Percentiles rank a stretch among this genome's conserved stretches.
Evolutionary conservation across 2,113 vertebrate species (phyloP).

Genomic region (Pachyramphus minor): DNA sequence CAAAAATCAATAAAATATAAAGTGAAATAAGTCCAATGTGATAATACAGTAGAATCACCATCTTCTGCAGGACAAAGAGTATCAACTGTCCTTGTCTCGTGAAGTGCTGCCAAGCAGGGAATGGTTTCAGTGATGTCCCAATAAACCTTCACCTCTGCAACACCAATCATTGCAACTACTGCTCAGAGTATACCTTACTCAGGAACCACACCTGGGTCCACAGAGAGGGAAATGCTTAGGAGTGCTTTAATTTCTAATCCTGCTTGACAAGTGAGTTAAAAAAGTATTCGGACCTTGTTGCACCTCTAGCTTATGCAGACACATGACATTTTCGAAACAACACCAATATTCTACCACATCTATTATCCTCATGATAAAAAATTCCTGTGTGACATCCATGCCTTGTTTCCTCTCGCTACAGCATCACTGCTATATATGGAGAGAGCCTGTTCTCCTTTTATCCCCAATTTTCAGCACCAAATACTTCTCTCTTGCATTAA

Average conservation of each 20-base stretch:
- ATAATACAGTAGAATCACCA: background rate
- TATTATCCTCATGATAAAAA: background rate
- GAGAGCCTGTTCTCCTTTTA: background rate
- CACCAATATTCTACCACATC: background rate
- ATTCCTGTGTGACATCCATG: background rate
- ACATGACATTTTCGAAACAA: background rate
- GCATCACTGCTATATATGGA: background rate
- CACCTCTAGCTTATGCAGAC: background rate
- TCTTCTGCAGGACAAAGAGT: background rate
- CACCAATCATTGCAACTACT: background rate
- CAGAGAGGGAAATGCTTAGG: background rate
- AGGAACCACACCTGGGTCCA: background rate
- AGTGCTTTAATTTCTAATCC: background rate
- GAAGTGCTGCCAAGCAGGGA: background rate
- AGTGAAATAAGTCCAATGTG: background rate
- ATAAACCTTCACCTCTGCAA: background rate
- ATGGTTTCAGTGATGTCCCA: background rate
- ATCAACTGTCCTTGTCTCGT: background rate
- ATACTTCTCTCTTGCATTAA: background rate
- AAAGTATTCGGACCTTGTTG: background rate
- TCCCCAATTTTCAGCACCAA: background rate
- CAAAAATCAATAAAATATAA: background rate
- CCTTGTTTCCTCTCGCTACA: background rate
- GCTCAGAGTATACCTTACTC: background rate
- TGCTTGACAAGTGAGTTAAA: background rate